Evolutionary conservation across 2,797 vertebrate species (phyloP).

Genomic region (Carapus acus): DNA sequence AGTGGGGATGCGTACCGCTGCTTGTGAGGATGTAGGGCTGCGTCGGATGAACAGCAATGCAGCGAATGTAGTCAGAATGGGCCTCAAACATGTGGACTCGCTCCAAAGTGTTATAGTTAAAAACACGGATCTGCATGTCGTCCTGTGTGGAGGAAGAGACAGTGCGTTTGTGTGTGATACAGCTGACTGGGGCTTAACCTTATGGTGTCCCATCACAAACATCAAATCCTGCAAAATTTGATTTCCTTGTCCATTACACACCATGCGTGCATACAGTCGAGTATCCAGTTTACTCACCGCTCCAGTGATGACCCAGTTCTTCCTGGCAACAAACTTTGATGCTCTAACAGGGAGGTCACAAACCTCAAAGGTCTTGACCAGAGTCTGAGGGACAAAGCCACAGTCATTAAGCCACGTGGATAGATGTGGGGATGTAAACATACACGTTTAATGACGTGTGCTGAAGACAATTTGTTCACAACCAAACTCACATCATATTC

Average conservation of each 20-base stretch:
- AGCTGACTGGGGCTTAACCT: too few relatives aligned
- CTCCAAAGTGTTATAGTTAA: conserved; percentile 98
- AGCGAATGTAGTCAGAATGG: conserved; percentile 96
- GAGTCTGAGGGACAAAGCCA: conserved; percentile 72
- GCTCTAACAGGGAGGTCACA: conserved; percentile 96
- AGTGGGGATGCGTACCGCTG: conserved; percentile 92
- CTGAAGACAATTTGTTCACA: too few relatives aligned
- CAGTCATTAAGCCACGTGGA: background rate
- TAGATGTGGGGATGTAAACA: too few relatives aligned
- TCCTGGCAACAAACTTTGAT: conserved; percentile 94
- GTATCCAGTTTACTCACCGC: conserved; percentile 76
- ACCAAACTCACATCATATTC: too few relatives aligned
- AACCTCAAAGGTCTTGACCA: conserved; percentile 98
- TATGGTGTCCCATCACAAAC: too few relatives aligned
- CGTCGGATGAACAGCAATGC: conserved; percentile 96
- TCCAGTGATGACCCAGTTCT: conserved; percentile 98
- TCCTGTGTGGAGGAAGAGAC: conserved; percentile 69
- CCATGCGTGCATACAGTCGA: too few relatives aligned
- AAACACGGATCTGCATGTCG: conserved; percentile 98
- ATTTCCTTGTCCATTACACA: too few relatives aligned
- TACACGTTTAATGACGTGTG: too few relatives aligned
- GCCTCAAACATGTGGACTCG: conserved; percentile 98
- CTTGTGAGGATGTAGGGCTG: conserved; percentile 98
- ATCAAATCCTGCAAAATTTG: too few relatives aligned
- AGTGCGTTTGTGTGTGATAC: too few relatives aligned